phyloP scores from a whole-genome alignment of 2,888 invertebrate genomes.

The Mayetiola destructor region DNA sequence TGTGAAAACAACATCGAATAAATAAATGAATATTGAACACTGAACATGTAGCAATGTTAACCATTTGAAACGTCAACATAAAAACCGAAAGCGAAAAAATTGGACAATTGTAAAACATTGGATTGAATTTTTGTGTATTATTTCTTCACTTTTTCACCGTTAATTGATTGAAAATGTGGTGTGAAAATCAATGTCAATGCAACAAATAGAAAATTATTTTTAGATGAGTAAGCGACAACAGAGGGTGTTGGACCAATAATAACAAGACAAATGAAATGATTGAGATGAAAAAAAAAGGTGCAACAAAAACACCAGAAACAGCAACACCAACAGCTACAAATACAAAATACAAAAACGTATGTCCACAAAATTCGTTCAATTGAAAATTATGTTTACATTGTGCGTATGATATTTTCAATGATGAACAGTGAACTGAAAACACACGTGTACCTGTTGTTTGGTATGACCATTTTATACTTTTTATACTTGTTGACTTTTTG shows the following conservation, averaged over 20 bases:
- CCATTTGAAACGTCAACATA: too few relatives aligned
- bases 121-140: neutral
- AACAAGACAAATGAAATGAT: neutral
- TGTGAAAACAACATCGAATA: neutral
- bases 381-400: too few relatives aligned
- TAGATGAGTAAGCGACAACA: neutral
- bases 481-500: too few relatives aligned
- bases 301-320: neutral
- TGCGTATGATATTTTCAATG: too few relatives aligned
- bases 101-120: too few relatives aligned
- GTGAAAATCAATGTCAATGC: constrained; percentile 14
- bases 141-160: neutral
- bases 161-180: constrained; percentile 13
- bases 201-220: constrained; percentile 8
- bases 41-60: too few relatives aligned
- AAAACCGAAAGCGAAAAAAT: too few relatives aligned
- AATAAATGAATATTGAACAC: neutral
- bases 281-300: neutral
- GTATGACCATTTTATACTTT: too few relatives aligned
- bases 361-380: too few relatives aligned
- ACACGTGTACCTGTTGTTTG: too few relatives aligned
- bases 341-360: neutral
- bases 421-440: too few relatives aligned
- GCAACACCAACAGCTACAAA: neutral
- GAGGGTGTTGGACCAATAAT: neutral